Evolutionary conservation across 2,113 vertebrate genomes (phyloP), one percentile per base, ranked within the genome.

Genomic region (Prunella himalayana): DNA sequence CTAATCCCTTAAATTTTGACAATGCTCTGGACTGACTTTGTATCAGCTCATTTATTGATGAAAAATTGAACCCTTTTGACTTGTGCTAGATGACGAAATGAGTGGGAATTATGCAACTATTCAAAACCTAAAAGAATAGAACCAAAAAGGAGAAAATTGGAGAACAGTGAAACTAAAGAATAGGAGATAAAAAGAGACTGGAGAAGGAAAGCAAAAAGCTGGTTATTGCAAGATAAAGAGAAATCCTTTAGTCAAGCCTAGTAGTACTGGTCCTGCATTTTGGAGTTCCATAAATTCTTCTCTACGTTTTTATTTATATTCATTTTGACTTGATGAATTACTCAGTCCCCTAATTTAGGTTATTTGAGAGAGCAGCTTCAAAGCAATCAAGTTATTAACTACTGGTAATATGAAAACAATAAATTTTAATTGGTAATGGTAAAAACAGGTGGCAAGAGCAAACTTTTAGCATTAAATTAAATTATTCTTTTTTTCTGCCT

Each of bases 371-470:
- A 65, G 25, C 15, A 79, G 61, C 76, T 82, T 9, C 41, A 88
- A 86, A 94, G 31, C 61, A 86, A 84, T 35, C 19, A 41, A 64
- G 37, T 77, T 41, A 76, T 87, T 89, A 89, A 78, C n/a, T 81
- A 51, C 53, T 10, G 68, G 37, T 72, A 69, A 37, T 72, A 51
- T 30, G 54, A 51, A 87, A 89, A 66, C 45, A 80, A 83, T 82
- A 2, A 33, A 9, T 61, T 92, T 90, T 75, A 91, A 77, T 92
- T 87, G 39, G 47, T 88, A 92, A 86, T 13, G 12, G 47, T 93
- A 77, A 94, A 91, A 94, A 64, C 90, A 94, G 76, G 94, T 94
- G 82, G 54, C 66, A 87, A 82, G 85, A 96, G 64, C 53, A 97
- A 89, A 76, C 41, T 89, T 82, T 60, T 30, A 82, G 42, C 27